These are phyloP conservation scores for Heterochromis multidens DNA, from an alignment of 2,113 vertebrate genomes.

Conservation along the genomic window DNA sequence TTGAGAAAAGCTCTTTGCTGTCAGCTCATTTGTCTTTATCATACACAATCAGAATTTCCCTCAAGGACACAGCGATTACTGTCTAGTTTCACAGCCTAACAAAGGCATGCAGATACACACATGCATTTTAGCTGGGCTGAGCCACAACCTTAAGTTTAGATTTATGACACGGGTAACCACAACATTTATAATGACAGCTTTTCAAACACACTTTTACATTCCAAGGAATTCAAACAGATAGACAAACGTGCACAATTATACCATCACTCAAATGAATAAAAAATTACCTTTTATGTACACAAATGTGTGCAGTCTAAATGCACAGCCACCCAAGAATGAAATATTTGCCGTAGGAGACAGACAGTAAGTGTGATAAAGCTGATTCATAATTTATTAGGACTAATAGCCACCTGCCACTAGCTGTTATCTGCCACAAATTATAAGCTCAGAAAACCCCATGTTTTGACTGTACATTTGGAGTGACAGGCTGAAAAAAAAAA, in stretches of 20 bases:
- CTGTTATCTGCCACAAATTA: slow-evolving; percentile 61
- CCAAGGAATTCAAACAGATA: background rate
- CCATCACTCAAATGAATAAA: background rate
- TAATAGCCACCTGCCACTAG: slow-evolving; percentile 66
- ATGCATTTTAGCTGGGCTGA: background rate
- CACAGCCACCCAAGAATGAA: slow-evolving; percentile 23
- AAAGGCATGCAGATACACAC: background rate
- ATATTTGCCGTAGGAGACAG: slow-evolving; percentile 49
- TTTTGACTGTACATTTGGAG: slow-evolving; percentile 56
- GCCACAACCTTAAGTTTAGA: background rate
- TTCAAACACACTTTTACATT: background rate
- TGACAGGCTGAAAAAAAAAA: slow-evolving; percentile 14
- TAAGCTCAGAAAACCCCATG: slow-evolving; percentile 23
- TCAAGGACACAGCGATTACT: slow-evolving; percentile 53
- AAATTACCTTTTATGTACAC: slow-evolving; percentile 15
- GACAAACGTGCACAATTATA: background rate
- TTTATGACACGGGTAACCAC: background rate
- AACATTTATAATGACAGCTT: background rate
- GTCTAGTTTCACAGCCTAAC: slow-evolving; percentile 33
- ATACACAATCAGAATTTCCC: slow-evolving; percentile 47
- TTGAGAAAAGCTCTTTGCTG: slow-evolving; percentile 51
- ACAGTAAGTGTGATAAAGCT: slow-evolving; percentile 47
- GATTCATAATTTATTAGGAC: slow-evolving; percentile 69
- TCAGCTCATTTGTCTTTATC: slow-evolving; percentile 71
- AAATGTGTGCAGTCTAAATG: slow-evolving; percentile 21